A percentile compares a stretch with the other conserved stretches of the same genome.
These are phyloP conservation scores for Leucoma salicis DNA, from an alignment of 2,888 invertebrate genomes.

Conservation along the genomic window DNA sequence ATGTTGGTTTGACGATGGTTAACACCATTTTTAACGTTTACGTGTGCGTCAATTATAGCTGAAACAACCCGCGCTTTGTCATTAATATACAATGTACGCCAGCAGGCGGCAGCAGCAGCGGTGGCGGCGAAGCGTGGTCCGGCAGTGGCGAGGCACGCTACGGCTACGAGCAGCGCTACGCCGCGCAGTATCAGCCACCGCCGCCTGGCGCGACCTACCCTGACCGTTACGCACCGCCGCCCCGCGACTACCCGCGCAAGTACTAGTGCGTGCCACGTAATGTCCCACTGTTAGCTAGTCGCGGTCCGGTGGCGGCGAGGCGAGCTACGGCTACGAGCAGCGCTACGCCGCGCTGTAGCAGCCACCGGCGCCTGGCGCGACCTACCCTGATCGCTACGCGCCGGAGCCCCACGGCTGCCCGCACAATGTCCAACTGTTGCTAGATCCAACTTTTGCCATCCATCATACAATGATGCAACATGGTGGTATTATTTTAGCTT, in stretches of 20 bases:
- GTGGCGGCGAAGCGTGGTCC: slow-evolving; percentile 54
- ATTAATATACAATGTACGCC: not conserved
- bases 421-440: too few relatives aligned
- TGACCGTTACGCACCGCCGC: slow-evolving; percentile 64
- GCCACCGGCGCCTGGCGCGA: slow-evolving; percentile 73
- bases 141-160: slow-evolving; percentile 58
- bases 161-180: slow-evolving; percentile 67
- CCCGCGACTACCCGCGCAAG: slow-evolving; percentile 60
- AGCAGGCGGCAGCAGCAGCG: slow-evolving; percentile 40
- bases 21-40: too few relatives aligned
- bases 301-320: slow-evolving; percentile 54
- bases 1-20: too few relatives aligned
- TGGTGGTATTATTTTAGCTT: too few relatives aligned
- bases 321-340: slow-evolving; percentile 67
- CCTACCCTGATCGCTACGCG: slow-evolving; percentile 72
- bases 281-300: slow-evolving; percentile 41
- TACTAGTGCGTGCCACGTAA: slow-evolving; percentile 16
- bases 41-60: too few relatives aligned
- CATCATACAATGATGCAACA: too few relatives aligned
- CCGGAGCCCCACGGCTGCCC: slow-evolving; percentile 56
- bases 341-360: slow-evolving; percentile 67
- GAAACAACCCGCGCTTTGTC: not conserved
- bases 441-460: too few relatives aligned
- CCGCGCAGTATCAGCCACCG: slow-evolving; percentile 69
- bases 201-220: slow-evolving; percentile 74